Evolutionary conservation across 2,797 vertebrate genomes (phyloP).

Genomic region (Zenarchopterus dispar): DNA sequence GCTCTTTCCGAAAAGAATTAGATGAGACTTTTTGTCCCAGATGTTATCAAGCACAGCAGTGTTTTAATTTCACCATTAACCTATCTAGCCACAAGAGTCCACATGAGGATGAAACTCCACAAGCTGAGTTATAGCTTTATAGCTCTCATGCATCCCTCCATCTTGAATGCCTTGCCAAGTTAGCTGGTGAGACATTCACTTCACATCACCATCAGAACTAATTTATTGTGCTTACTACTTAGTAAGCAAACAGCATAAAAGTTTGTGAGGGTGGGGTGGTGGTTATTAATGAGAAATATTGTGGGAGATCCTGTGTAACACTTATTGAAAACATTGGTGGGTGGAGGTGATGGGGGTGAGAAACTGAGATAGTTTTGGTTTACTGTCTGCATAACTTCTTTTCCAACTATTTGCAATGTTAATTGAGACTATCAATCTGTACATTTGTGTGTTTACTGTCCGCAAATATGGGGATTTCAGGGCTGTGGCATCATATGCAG

Average conservation of each 20-base stretch:
- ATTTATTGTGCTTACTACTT: too few relatives aligned
- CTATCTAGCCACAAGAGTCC: too few relatives aligned
- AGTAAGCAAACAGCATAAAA: slow-evolving; percentile 12
- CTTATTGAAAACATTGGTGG: slow-evolving; percentile 67
- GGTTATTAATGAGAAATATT: slow-evolving; percentile 30
- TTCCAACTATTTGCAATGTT: slow-evolving; percentile 72
- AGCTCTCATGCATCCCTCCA: too few relatives aligned
- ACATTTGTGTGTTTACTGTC: slow-evolving; percentile 63
- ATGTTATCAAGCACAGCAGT: too few relatives aligned
- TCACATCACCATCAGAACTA: too few relatives aligned
- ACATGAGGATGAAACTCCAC: too few relatives aligned
- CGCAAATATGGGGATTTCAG: slow-evolving; percentile 78
- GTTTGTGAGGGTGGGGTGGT: background rate
- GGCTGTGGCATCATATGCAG: slow-evolving; percentile 64
- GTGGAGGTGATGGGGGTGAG: slow-evolving; percentile 50
- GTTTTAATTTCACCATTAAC: too few relatives aligned
- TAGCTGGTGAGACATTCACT: too few relatives aligned
- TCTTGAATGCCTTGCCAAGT: too few relatives aligned
- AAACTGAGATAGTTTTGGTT: slow-evolving; percentile 68
- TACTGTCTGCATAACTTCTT: slow-evolving; percentile 54
- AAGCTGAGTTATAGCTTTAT: too few relatives aligned
- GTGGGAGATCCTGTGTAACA: slow-evolving; percentile 50
- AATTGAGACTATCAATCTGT: slow-evolving; percentile 77
- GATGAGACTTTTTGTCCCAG: slow-evolving; percentile 6
- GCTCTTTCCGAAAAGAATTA: slow-evolving; percentile 15